phyloP scores from a whole-genome alignment of 2,797 vertebrate species.

The Cyprinella venusta region DNA sequence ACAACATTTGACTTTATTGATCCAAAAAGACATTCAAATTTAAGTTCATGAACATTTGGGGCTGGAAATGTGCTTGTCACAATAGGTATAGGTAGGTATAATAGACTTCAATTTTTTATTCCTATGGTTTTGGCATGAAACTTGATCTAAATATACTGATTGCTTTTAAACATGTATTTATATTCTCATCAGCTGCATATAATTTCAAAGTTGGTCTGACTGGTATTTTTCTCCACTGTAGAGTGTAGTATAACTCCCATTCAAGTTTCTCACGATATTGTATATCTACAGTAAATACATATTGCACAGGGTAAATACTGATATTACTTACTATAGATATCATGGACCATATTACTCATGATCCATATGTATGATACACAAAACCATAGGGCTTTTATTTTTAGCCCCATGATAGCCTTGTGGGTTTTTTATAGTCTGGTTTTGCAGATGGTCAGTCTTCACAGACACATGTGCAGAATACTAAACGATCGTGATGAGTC shows the following conservation, averaged over 20 bases:
- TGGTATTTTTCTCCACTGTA: background rate
- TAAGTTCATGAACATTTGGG: background rate
- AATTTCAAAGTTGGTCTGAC: background rate
- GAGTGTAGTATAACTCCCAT: background rate
- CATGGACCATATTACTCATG: background rate
- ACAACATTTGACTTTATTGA: background rate
- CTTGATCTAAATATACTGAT: background rate
- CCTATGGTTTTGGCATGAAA: too few relatives aligned
- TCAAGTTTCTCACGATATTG: background rate
- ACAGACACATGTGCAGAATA: slow-evolving; percentile 13
- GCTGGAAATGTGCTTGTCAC: background rate
- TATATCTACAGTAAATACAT: background rate
- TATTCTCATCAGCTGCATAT: background rate
- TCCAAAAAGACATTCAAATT: background rate
- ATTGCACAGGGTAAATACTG: background rate
- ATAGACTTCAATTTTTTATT: too few relatives aligned
- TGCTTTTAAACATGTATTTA: background rate
- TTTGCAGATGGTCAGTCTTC: background rate
- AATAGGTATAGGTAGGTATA: background rate
- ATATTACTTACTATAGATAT: background rate
- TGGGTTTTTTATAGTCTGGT: background rate
- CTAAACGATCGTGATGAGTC: slow-evolving; percentile 3
- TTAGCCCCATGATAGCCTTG: background rate
- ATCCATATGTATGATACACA: background rate
- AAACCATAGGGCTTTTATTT: background rate